Conservation (phyloP, 2,113 vertebrate species). For the Parus major region DNA sequence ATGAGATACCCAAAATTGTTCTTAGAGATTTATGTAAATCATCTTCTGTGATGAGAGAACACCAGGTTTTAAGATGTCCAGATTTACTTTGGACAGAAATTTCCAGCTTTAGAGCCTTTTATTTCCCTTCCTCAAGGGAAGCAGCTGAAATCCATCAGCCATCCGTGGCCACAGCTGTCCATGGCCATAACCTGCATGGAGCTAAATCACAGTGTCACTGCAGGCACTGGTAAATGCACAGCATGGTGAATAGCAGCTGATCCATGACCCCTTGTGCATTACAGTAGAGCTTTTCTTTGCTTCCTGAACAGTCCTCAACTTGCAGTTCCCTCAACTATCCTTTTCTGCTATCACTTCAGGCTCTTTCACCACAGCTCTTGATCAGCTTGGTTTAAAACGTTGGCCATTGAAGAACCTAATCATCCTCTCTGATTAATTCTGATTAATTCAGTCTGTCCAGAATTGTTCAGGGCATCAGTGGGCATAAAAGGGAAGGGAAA, state of each 20-base stretch:
- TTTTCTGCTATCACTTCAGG: not conserved
- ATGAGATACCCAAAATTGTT: not conserved
- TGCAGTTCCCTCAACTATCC: not conserved
- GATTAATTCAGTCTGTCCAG: not conserved
- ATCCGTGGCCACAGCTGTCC: not conserved
- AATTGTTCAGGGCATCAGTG: not conserved
- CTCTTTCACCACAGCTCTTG: not conserved
- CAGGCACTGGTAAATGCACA: not conserved
- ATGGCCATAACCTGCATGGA: not conserved
- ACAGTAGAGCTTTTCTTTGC: not conserved
- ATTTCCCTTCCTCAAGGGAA: not conserved
- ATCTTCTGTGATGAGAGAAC: not conserved
- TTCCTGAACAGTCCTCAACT: not conserved
- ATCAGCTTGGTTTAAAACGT: not conserved
- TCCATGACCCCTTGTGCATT: not conserved
- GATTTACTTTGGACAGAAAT: not conserved
- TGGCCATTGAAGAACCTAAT: not conserved
- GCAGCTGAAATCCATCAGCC: not conserved
- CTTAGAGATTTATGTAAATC: not conserved
- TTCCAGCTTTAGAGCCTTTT: not conserved
- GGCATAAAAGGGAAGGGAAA: not conserved
- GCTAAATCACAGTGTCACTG: not conserved
- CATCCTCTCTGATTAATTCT: not conserved
- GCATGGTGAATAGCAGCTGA: not conserved
- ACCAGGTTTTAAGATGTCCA: not conserved